Base-by-base conservation (phyloP, 2,113 vertebrate genomes). In the Syngnathoides biaculeatus region DNA sequence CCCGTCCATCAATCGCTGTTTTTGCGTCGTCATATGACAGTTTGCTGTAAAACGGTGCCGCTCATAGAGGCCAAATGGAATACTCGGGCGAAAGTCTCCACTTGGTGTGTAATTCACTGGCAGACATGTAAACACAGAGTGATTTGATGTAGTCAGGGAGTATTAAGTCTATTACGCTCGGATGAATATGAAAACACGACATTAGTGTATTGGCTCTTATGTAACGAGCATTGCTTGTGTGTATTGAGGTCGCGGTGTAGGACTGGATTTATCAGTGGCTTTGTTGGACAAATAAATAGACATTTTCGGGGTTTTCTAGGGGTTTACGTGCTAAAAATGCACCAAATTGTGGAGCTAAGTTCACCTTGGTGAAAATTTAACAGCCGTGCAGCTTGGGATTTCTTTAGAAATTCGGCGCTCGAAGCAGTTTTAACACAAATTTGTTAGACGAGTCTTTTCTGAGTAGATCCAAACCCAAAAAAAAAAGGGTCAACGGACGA, bases 111-210 rank as follows among this genome's bases (percentile, higher is more conserved):
- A 55, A 55, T 55, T 77, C 69, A 77, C 58, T 68, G 57, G 65
- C 68, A 27, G 47, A 70, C 65, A 69, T 72, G 68, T 77, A 74
- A 81, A 74, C 71, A 67, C 45, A 62, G 24, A 55, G 27, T 15
- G 64, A 40, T 48, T 17, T 78, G 56, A 78, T 76, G 61, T 48
- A 39, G 53, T 63, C 50, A 61, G 52, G 43, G 47, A 77, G 27
- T 43, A 64, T 69, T 62, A 61, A 65, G 69, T 22, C 65, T 61
- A n/a, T 65, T 67, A 8, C 39, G 66, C 74, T 17, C 22, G 3
- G 3, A 48, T 52, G 62, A 55, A 72, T 45, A 66, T 26, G 65
- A 65, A 26, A 69, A 66, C 30, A 52, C 78, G 57, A 22, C 71
- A 67, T 73, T 63, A 75, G 58, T 66, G 65, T 63, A 78, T 62